These are phyloP conservation scores for Marisa cornuarietis DNA, from an alignment of 1,140 invertebrate species.

Conservation along the genomic window DNA sequence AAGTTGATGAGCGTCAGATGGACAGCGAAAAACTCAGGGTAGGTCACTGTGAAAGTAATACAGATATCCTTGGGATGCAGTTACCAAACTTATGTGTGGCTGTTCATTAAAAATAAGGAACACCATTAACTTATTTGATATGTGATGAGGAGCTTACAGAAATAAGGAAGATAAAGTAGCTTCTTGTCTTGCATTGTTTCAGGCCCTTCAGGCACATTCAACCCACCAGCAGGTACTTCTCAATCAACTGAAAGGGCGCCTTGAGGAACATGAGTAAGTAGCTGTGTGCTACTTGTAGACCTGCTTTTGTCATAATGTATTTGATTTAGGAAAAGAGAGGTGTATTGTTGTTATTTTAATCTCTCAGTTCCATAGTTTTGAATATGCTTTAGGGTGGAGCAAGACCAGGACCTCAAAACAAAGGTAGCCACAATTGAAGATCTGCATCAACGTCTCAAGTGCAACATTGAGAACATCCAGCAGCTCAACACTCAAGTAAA, in stretches of 20 bases:
- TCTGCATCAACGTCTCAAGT: slow-evolving; percentile 56
- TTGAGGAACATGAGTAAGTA: slow-evolving; percentile 65
- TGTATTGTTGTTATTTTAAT: too few species aligned
- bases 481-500: slow-evolving; percentile 60
- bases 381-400: slow-evolving; percentile 50
- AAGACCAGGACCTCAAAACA: slow-evolving; percentile 58
- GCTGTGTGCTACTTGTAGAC: too few species aligned
- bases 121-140: too few species aligned
- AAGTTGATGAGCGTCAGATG: slow-evolving; percentile 54
- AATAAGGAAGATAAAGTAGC: not conserved
- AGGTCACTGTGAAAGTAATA: slow-evolving; percentile 6
- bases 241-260: slow-evolving; percentile 58
- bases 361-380: too few species aligned
- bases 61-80: not conserved
- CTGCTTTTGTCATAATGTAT: not conserved
- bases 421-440: slow-evolving; percentile 63
- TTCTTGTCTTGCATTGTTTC: slow-evolving; percentile 18
- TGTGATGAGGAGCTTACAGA: too few species aligned
- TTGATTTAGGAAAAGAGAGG: not conserved
- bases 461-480: slow-evolving; percentile 61
- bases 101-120: too few species aligned
- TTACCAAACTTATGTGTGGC: too few species aligned
- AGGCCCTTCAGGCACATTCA: slow-evolving; percentile 63
- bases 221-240: slow-evolving; percentile 63
- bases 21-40: slow-evolving; percentile 60